A percentile compares a stretch with the other conserved stretches of the same genome.
phyloP scores from a whole-genome alignment of 2,113 vertebrate genomes.

The Daphoenositta chrysoptera region DNA sequence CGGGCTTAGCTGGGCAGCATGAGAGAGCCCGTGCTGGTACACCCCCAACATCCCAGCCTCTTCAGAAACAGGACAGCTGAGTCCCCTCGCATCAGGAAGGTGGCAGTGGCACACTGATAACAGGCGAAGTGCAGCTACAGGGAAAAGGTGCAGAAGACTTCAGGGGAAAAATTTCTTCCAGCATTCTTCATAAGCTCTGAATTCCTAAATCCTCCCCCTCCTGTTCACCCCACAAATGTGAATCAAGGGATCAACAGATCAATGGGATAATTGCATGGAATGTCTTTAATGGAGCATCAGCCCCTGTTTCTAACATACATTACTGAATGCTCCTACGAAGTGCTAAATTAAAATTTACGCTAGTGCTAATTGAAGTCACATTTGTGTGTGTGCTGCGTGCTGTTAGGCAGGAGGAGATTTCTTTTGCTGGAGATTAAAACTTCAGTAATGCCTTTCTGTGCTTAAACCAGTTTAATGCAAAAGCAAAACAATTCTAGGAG shows the following conservation, averaged over 20 bases:
- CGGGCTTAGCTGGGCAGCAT: neutral
- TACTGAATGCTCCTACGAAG: slow-evolving; percentile 46
- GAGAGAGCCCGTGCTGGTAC: neutral
- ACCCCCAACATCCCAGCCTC: neutral
- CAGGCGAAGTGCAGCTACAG: neutral
- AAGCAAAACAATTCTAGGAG: slow-evolving; percentile 49
- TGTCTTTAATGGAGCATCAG: neutral
- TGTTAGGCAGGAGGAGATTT: slow-evolving; percentile 36
- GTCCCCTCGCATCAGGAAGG: neutral
- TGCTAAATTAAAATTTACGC: slow-evolving; percentile 55
- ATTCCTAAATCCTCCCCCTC: neutral
- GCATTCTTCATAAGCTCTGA: neutral
- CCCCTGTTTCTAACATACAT: neutral
- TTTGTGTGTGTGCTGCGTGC: slow-evolving; percentile 29
- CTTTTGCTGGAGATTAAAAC: slow-evolving; percentile 51
- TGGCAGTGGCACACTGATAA: neutral
- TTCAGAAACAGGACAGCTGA: neutral
- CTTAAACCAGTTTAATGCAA: slow-evolving; percentile 34
- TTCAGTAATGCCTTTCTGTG: slow-evolving; percentile 52
- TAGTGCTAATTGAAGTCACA: slow-evolving; percentile 43
- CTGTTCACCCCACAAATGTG: neutral
- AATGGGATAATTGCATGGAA: neutral
- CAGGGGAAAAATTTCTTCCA: neutral
- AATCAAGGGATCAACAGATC: slow-evolving; percentile 12
- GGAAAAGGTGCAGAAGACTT: neutral